Conservation (phyloP, 2,113 vertebrate species). For the Neotragus moschatus region DNA sequence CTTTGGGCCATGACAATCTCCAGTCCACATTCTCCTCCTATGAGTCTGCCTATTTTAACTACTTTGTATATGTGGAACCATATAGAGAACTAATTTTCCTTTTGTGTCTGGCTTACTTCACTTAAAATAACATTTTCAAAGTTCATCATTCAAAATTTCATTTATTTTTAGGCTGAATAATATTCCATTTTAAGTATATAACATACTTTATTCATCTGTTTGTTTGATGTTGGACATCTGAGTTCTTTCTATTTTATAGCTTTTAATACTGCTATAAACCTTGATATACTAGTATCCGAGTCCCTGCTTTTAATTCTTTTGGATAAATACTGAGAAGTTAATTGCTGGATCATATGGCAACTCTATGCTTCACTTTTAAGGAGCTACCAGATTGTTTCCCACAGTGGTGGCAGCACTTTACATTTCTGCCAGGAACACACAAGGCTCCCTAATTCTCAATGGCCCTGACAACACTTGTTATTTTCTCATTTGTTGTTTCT, state of each 20-base stretch:
- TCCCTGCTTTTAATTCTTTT: neutral
- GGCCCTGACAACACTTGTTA: neutral
- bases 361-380: neutral
- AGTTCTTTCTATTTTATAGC: neutral
- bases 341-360: neutral
- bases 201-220: neutral
- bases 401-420: neutral
- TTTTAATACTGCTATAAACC: neutral
- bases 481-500: neutral
- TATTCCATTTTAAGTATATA: neutral
- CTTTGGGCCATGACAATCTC: neutral
- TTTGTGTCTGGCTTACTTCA: neutral
- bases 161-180: neutral
- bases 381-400: neutral
- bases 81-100: neutral
- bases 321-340: neutral
- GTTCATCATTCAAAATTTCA: neutral
- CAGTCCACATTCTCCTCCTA: neutral
- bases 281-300: neutral
- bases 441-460: neutral
- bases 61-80: neutral
- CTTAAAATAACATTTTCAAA: neutral
- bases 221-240: neutral
- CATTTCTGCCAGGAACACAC: neutral
- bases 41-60: neutral